Evolutionary conservation across 1,140 invertebrate genomes (phyloP).

Genomic region (Semibalanus balanoides): DNA sequence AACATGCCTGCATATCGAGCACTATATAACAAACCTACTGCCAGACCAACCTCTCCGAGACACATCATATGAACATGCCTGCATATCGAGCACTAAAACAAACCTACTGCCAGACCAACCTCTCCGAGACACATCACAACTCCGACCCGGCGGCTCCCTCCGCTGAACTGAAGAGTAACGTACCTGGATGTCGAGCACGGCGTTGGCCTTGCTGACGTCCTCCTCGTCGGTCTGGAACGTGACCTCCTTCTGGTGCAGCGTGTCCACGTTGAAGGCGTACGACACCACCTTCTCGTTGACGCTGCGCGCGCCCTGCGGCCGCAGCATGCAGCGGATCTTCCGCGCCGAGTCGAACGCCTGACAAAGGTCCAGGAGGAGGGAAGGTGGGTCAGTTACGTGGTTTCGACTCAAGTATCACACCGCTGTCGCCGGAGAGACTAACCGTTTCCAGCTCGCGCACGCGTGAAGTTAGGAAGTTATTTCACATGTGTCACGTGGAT

Average conservation of each 20-base stretch:
- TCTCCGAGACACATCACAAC: too few species aligned
- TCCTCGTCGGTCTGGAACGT: constrained; percentile 43
- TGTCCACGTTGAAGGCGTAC: constrained; percentile 56
- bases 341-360: not conserved
- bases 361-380: not conserved
- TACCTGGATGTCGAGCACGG: constrained; percentile 53
- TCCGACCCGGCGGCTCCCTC: not conserved
- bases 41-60: too few species aligned
- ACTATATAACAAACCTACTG: too few species aligned
- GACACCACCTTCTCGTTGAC: constrained; percentile 47
- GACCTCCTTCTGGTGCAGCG: constrained; percentile 61
- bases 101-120: too few species aligned
- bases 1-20: too few species aligned
- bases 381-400: not conserved
- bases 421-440: too few species aligned
- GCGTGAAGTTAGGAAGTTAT: too few species aligned
- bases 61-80: too few species aligned
- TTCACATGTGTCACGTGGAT: too few species aligned
- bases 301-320: not conserved
- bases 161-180: too few species aligned
- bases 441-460: too few species aligned
- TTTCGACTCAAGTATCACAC: not conserved
- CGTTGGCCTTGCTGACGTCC: constrained; percentile 56
- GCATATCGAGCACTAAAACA: too few species aligned
- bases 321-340: not conserved